Base-by-base conservation (phyloP, 1,140 invertebrate genomes). In the Nasonia longicornis region DNA sequence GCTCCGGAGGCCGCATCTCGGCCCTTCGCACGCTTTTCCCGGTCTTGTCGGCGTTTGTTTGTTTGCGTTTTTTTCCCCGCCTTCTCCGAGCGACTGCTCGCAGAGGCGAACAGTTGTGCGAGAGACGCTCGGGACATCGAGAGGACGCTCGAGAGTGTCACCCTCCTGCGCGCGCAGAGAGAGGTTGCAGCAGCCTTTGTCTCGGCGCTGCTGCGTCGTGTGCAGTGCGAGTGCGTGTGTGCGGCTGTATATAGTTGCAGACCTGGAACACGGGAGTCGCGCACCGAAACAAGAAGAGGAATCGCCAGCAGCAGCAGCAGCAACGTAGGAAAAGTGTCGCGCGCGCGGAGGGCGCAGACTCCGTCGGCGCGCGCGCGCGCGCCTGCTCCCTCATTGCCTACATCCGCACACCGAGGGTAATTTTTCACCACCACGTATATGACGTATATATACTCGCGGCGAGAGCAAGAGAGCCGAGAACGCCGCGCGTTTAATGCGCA, bases 141-240 rank as follows among this genome's bases (percentile, higher is more conserved):
- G 16, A 58, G 52, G 20, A 58, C 52, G 52, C 16, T 16, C 52
- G 52, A n/a, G 16, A 58, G 52, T 58, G 52, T 58, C 52, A 58
- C 52, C 52, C 52, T 58, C 52, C 14, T 48, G 45, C 52, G 52
- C 16, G 48, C 12, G 48, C 12, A 58, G 6, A 58, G 52, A 58
- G 52, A 16, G 20, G 35, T 4, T n/a, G 26, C 52, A 76, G 74
- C 35, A 38, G 48, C 52, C 52, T 63, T 75, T 64, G 52, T 75
- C 64, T 63, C 73, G 73, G 12, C 26, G 1, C 52, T 48, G 45
- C 63, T 29, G 64, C 64, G 2, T 26, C 10, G 26, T 31, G 29
- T 67, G 22, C n/a, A 26, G 52, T 58, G 52, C 4, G 16, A 16
- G 52, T n/a, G 52, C 4, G 52, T 20, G 52, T 58, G 52, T 14